Base-by-base conservation (phyloP, 2,797 vertebrate genomes). In the Parotocinclus haroldoi region DNA sequence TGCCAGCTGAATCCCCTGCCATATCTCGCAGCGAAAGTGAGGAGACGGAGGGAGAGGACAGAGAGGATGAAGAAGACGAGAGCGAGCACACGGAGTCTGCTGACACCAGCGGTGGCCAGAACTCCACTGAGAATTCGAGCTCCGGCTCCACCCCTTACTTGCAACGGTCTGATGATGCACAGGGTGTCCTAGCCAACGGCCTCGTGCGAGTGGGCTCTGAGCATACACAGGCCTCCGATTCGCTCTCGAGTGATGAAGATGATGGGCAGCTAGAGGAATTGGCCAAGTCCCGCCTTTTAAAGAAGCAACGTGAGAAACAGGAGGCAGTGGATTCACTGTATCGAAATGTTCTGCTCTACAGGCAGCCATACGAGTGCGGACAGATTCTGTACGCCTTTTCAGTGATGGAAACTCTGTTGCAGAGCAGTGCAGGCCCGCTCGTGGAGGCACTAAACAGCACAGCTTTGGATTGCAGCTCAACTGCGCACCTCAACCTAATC, bases 21-120 rank as follows among this genome's bases (percentile, higher is more conserved):
- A 79, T 78, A 4, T 90, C 87, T 0, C 77, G 82, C 0, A 83
- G 82, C 0, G 84, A 88, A 1, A 84, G 85, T 11, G 68, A 82
- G 56, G 85, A 82, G 58, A 84, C 80, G 0, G 82, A 79, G 0
- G 86, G 74, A 38, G 79, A 72, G 0, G 68, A 81, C 3, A 69
- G 67, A 6, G 64, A 27, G 0, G 77, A 81, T 0, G 84, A 87
- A 0, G 84, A 83, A 0, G 87, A 89, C 9, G 88, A 87, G 44
- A 98, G 94, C 6, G 96, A 96, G 68, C 92, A 94, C 87, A 98
- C 95, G 0, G 96, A 98, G 76, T 99, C 96, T 0, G 94, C 94
- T 0, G 95, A 98, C 83, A 93, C 93, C 39, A 95, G 92, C 55
- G 90, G 88, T 0, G 87, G 88, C 45, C 93, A 86, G 72, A 80